Conservation (phyloP, 2,113 vertebrate species). For the Helogale parvula region DNA sequence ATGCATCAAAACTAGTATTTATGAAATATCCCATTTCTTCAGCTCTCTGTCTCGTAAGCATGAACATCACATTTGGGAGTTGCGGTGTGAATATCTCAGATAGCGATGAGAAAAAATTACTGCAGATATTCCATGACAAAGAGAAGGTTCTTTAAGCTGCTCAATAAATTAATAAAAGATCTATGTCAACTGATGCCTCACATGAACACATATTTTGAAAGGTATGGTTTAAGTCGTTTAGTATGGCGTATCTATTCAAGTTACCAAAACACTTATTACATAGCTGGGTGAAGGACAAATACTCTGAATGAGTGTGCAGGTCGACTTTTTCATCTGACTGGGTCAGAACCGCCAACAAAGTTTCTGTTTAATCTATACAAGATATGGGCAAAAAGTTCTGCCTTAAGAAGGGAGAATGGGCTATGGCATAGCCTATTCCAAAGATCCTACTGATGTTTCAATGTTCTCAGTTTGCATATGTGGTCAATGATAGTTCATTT, state of each 20-base stretch:
- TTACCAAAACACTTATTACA: neutral
- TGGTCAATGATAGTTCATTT: neutral
- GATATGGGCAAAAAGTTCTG: neutral
- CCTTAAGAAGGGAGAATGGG: neutral
- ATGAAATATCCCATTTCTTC: constrained; percentile 64
- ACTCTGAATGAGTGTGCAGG: neutral
- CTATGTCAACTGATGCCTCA: neutral
- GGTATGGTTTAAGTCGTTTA: neutral
- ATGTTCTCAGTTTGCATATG: neutral
- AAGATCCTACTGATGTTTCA: neutral
- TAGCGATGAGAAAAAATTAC: constrained; percentile 55
- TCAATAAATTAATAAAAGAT: constrained; percentile 56
- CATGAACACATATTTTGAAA: constrained; percentile 51
- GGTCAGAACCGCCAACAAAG: neutral
- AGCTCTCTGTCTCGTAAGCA: constrained; percentile 61
- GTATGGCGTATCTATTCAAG: neutral
- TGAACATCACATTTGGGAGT: constrained; percentile 58
- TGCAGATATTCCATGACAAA: constrained; percentile 40
- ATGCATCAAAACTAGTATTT: constrained; percentile 61
- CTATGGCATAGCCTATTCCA: neutral
- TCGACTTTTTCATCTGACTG: neutral
- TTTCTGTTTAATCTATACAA: constrained; percentile 2
- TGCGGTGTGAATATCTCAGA: constrained; percentile 54
- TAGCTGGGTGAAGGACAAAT: neutral
- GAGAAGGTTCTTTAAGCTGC: constrained; percentile 42